Evolutionary conservation across 2,797 vertebrate genomes (phyloP).

Genomic region (Sternotherus odoratus): DNA sequence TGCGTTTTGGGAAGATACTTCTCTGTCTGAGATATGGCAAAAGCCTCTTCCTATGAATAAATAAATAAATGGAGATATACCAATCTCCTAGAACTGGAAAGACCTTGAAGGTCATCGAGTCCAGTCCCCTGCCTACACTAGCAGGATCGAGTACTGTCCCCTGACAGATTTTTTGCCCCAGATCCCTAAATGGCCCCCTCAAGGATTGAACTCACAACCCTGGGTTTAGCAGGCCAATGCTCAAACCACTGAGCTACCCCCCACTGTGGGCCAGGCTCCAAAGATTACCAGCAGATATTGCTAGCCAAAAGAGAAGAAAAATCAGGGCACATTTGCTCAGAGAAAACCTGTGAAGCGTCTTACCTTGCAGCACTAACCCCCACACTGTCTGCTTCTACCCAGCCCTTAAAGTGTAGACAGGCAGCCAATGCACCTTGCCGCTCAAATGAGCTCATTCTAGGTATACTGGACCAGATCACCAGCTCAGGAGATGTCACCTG

Average conservation of each 20-base stretch:
- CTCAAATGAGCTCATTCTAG: neutral
- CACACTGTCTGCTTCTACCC: neutral
- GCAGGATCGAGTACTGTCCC: too few relatives aligned
- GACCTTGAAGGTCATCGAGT: too few relatives aligned
- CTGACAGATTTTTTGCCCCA: too few relatives aligned
- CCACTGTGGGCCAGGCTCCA: neutral
- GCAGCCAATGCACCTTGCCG: neutral
- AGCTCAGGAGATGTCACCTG: slow-evolving; percentile 19
- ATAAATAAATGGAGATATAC: too few relatives aligned
- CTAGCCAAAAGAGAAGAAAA: neutral
- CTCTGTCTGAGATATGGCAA: neutral
- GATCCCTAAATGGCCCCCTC: too few relatives aligned
- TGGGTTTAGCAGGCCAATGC: too few relatives aligned
- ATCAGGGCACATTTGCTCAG: neutral
- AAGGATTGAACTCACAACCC: too few relatives aligned
- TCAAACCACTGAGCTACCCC: too few relatives aligned
- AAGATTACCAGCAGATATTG: neutral
- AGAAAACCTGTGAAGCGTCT: neutral
- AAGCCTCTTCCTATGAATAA: neutral
- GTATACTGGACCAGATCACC: slow-evolving; percentile 6
- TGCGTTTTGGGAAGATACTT: neutral
- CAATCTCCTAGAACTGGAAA: too few relatives aligned
- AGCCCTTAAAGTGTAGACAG: neutral
- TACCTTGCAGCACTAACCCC: slow-evolving; percentile 5
- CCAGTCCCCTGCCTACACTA: too few relatives aligned